Conservation (phyloP, 92 coral and sea anemone genomes). For the Desmophyllum pertusum region DNA sequence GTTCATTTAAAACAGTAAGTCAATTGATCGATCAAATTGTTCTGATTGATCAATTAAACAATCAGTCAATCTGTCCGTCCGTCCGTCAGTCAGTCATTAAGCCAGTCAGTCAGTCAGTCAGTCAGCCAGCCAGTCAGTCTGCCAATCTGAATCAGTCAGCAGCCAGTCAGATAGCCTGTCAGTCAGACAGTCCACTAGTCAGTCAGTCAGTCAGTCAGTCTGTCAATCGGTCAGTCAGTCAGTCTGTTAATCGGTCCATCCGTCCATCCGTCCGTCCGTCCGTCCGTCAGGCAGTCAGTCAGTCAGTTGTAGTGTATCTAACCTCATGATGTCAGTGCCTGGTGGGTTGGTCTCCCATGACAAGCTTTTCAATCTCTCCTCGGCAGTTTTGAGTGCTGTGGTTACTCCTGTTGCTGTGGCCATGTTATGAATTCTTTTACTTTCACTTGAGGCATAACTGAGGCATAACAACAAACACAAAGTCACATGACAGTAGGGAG, state of each 20-base stretch:
- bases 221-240: too few relatives aligned
- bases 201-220: neutral
- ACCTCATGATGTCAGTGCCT: constrained; percentile 50
- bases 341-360: constrained; percentile 35
- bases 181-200: too few relatives aligned
- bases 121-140: too few relatives aligned
- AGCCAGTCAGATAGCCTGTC: neutral
- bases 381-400: constrained; percentile 75
- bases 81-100: too few relatives aligned
- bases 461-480: neutral
- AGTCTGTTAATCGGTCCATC: too few relatives aligned
- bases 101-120: too few relatives aligned
- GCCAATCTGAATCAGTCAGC: neutral
- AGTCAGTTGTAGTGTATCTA: neutral
- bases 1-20: neutral
- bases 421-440: constrained; percentile 74
- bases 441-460: constrained; percentile 86
- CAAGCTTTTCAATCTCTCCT: constrained; percentile 51
- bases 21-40: neutral
- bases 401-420: constrained; percentile 69
- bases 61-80: too few relatives aligned
- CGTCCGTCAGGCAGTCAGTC: neutral
- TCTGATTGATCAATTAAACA: neutral
- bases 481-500: neutral
- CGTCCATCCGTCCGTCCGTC: too few relatives aligned